A percentile compares a stretch with the other conserved stretches of the same genome.
phyloP scores from a whole-genome alignment of 2,113 vertebrate species.

The Cnemophilus loriae region DNA sequence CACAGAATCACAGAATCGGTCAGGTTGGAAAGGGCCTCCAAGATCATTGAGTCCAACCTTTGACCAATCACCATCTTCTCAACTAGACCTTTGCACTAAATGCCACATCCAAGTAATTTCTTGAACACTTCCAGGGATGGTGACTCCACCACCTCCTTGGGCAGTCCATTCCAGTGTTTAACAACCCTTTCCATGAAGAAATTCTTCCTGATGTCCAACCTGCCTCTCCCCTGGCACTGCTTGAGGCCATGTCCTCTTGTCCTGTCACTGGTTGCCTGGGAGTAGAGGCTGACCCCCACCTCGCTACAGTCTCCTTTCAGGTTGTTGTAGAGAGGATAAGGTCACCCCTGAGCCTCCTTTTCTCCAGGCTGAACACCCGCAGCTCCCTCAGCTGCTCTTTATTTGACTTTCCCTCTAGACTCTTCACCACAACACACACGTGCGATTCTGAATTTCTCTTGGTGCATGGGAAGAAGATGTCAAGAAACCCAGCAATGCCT shows the following conservation, averaged over 20 bases:
- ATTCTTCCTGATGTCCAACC: background rate
- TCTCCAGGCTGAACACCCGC: background rate
- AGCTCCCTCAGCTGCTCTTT: background rate
- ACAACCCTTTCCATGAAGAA: background rate
- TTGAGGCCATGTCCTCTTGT: background rate
- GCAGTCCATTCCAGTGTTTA: background rate
- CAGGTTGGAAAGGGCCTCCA: background rate
- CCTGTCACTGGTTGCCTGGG: background rate
- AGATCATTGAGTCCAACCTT: fast-evolving
- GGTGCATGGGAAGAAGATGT: background rate
- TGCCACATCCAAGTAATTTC: background rate
- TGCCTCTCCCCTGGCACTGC: background rate
- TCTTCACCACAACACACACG: fast-evolving
- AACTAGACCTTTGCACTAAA: background rate
- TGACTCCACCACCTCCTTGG: background rate
- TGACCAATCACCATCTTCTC: background rate
- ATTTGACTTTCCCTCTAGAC: background rate
- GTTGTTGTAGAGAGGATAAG: background rate
- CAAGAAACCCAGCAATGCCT: background rate
- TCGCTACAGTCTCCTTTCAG: background rate
- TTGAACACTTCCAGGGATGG: background rate
- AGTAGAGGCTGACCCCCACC: background rate
- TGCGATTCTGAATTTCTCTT: background rate
- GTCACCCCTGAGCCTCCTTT: background rate
- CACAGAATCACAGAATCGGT: background rate